Evolutionary conservation across 2,888 invertebrate species (phyloP).

Genomic region (Orthosia gothica): DNA sequence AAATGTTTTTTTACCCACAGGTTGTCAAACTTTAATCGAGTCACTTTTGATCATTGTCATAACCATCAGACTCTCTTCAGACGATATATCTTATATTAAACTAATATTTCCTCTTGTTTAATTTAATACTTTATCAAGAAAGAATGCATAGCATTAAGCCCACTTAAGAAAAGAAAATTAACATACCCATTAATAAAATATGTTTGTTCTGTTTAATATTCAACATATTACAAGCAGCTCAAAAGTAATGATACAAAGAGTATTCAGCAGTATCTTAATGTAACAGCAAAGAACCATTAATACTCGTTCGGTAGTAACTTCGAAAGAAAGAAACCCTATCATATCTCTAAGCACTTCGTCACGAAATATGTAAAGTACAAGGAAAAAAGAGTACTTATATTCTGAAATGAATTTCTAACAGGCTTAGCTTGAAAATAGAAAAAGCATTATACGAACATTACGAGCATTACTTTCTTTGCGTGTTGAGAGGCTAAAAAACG

Average conservation of each 20-base stretch:
- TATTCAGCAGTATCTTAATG: slow-evolving; percentile 54
- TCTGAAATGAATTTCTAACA: slow-evolving; percentile 62
- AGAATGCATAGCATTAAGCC: background rate
- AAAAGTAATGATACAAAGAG: slow-evolving; percentile 40
- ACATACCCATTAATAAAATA: slow-evolving; percentile 6
- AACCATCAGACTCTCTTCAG: background rate
- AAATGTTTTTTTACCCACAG: slow-evolving; percentile 25
- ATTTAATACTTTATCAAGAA: background rate
- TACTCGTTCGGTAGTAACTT: slow-evolving; percentile 39
- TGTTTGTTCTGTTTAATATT: slow-evolving; percentile 30
- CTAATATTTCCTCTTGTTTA: background rate
- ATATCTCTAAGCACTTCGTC: slow-evolving; percentile 47
- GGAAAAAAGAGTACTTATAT: slow-evolving; percentile 48
- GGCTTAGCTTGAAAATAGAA: slow-evolving; percentile 62
- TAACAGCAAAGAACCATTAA: slow-evolving; percentile 40
- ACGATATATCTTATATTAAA: background rate
- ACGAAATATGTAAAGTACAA: slow-evolving; percentile 48
- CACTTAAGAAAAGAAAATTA: slow-evolving; percentile 10
- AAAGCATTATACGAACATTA: slow-evolving; percentile 61
- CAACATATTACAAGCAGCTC: slow-evolving; percentile 13
- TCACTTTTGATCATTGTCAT: background rate
- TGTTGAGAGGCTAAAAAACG: slow-evolving; percentile 66
- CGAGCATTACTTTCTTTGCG: slow-evolving; percentile 66
- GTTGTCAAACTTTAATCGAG: slow-evolving; percentile 30
- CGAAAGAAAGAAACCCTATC: slow-evolving; percentile 38